Base-by-base conservation (phyloP, 2,113 vertebrate species). In the Nicator chloris region DNA sequence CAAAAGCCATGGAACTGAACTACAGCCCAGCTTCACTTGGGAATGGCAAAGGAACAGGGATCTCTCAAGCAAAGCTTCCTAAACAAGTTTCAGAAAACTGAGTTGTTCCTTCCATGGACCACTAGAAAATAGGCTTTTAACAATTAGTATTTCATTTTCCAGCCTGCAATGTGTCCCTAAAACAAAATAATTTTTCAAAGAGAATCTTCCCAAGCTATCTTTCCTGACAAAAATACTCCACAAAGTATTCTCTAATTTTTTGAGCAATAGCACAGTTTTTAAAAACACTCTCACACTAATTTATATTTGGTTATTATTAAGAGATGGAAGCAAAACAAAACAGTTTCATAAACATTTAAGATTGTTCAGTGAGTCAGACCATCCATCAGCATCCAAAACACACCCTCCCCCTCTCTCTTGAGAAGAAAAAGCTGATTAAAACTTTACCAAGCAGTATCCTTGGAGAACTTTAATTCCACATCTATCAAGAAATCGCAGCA, bases 261-360 rank as follows among this genome's bases (percentile, higher is more conserved):
- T 45, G 3, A 82, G 28, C 11, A 71, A 15, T 1, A 68, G 20
- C 7, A 2, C 13, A 4, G 30, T 30, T 76, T 76, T 35, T 6
- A 45, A 8, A 28, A 57, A 66, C 6, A 59, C 10, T 66, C 28
- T 63, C 47, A 15, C 2, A 6, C 20, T 51, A 39, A 60, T 7
- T 18, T 57, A 22, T 24, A 57, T n/a, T 61, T 4, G 3, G 7
- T 28, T 40, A n/a, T 49, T 68, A 96, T 54, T 85, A 88, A 88
- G 69, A 89, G 57, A 84, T 28, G 35, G 87, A 88, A 89, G 39
- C 13, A 60, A 88, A 91, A 71, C 13, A 60, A 88, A 91, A 71
- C 10, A n/a, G 39, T 45, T 87, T 59, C 35, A 75, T 39, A 70
- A 82, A 79, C 23, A 61, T 40, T 86, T 76, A 22, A 49, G 30